Evolutionary conservation across 2,797 vertebrate species (phyloP), one percentile per base, ranked within the genome.

Genomic region (Ara ararauna): DNA sequence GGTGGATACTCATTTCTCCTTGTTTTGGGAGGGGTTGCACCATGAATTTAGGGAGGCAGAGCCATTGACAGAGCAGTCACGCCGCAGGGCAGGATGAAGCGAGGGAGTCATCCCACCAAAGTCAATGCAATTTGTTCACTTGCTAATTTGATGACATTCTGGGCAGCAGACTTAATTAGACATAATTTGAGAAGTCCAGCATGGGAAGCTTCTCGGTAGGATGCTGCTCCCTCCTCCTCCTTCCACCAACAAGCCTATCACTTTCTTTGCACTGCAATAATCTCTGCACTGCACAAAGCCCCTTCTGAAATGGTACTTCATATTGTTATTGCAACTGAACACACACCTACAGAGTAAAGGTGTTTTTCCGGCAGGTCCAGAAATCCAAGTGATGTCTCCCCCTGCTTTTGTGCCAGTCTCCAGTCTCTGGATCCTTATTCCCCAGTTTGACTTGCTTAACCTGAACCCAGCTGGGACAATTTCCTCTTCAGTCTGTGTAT

Each of bases 161-260:
- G 90, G 80, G 50, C 68, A 85, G 51, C 85, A 92, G 79, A 68
- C 21, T 92, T 80, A 92, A 93, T 92, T 75, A 78, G 82, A 56
- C 4, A 4, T 54, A 7, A 75, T 87, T 64, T 78, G 79, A 81
- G 70, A 91, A 93, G 85, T 92, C 89, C 75, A 64, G 48, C 50
- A 34, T 4, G 40, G 72, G 65, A 89, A 80, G 32, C 24, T 71
- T 48, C 67, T 77, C 34, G 5, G 34, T 72, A 89, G 23, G 27
- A 58, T 48, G 65, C 9, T 62, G 11, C 10, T 82, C 9, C 26
- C 38, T 85, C 27, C 50, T 89, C 24, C 40, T 60, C 7, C 29
- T 54, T 26, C 4, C 4, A 4, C 3, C 3, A 44, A 11, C 4
- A 45, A 19, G 5, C 1, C 1, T 8, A 22, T 13, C 4, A 8